Base-by-base conservation (phyloP, 2,113 vertebrate genomes). In the Elephas maximus region DNA sequence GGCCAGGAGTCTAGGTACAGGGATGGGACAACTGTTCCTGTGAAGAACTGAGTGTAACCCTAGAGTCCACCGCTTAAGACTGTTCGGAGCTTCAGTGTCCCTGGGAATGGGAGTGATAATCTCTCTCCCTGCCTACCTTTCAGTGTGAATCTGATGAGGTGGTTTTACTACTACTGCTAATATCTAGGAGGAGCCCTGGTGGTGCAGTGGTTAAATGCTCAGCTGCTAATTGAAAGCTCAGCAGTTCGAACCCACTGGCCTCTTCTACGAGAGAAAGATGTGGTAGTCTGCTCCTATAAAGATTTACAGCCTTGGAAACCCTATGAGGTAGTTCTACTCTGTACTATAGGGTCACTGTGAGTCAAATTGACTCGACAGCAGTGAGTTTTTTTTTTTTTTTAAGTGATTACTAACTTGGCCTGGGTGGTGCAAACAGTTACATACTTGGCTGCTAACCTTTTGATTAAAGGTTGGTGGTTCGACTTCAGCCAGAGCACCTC, bases 1-100 rank as follows among this genome's bases (percentile, higher is more conserved):
- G 79, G 30, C 60, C 79, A 86, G 76, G 74, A 48, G 53, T 85
- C 91, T 80, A 71, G 71, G 84, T 78, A 4, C 48, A 79, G 51
- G 79, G 71, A 79, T 30, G 33, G 37, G 37, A 48, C 57, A 37
- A 0, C 30, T 14, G 24, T 33, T 57, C 23, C 69, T 12, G 3
- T 0, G 14, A 91, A 69, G 45, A 33, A 53, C 48, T 80, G 41
- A 37, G 24, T 80, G 86, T 91, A 67, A 76, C 69, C 41, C 24
- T 45, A 63, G 90, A 71, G 67, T 74, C 65, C 14, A 20, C 21
- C 4, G n/a, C 24, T 2, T n/a, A 26, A 12, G 11, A 33, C 63
- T 45, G 6, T 24, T 5, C 30, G n/a, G 80, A 90, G n/a, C 33
- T 14, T 87, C 37, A 1, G 48, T 45, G 30, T 80, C 23, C 62